Base-by-base conservation (phyloP, 2,797 vertebrate species). In the Salmo trutta region DNA sequence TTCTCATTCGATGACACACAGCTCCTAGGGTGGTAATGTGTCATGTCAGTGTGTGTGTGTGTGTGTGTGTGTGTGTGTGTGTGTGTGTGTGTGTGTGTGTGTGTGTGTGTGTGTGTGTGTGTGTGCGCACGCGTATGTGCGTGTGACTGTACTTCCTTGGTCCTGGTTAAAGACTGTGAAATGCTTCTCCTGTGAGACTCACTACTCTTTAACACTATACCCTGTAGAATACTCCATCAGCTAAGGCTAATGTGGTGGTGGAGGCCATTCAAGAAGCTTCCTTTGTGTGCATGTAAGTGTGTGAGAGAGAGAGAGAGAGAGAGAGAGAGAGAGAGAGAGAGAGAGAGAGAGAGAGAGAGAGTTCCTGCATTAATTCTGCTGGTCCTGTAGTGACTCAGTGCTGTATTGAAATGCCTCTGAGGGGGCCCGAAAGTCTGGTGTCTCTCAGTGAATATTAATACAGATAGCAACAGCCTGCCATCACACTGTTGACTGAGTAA, bases 401-500 rank as follows among this genome's bases (percentile, higher is more conserved):
- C 56, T 59, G 19, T 6, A 56, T 56, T 56, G 19, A 19, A 56
- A 56, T 56, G 17, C 54, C 54, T 59, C 56, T n/a, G 56, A 59
- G 6, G 56, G 1, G 56, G 19, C 33, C 33, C 33, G 0, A 5
- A 36, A 59, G 56, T 59, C 19, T 59, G n/a, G n/a, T 59, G n/a
- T 19, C 5, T 59, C 56, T 59, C 19, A n/a, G 56, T 59, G 56
- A 64, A 64, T 64, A 21, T 78, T 67, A 82, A 84, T 84, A 74
- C 75, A 73, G 79, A 75, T 47, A 2, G 75, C 27, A 74, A 47
- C 41, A 47, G 77, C 52, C 16, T 3, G 75, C 79, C 79, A 81
- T 84, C 80, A 84, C 70, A 78, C 72, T 74, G 76, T 84, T 85
- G 85, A 87, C 75, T 73, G 0, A 36, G 82, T 78, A 80, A 88